Evolutionary conservation across 2,797 vertebrate species (phyloP).

Genomic region (Semotilus atromaculatus): DNA sequence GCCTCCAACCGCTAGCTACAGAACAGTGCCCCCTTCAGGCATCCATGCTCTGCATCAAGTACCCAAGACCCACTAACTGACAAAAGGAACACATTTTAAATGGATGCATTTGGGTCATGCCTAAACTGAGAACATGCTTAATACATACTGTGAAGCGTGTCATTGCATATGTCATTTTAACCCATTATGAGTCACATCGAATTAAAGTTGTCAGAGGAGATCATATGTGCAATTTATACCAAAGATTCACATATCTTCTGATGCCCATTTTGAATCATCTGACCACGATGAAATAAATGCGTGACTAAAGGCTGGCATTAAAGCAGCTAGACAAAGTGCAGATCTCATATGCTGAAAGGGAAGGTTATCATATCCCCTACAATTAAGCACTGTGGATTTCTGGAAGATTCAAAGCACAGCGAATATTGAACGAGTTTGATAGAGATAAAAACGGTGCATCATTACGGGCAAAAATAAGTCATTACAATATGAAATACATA

Average conservation of each 20-base stretch:
- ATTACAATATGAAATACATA: constrained; percentile 25
- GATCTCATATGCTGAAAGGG: constrained; percentile 46
- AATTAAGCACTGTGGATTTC: constrained; percentile 31
- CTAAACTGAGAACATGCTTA: constrained; percentile 7
- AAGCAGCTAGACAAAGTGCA: constrained; percentile 21
- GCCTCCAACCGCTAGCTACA: constrained; percentile 29
- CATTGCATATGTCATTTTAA: background rate
- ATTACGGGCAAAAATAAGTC: background rate
- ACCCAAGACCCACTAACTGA: constrained; percentile 32
- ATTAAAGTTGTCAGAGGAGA: background rate
- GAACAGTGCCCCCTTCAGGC: constrained; percentile 56
- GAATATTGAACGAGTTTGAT: constrained; percentile 3
- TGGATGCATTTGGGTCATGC: constrained; percentile 37
- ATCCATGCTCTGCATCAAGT: constrained; percentile 31
- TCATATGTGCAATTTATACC: background rate
- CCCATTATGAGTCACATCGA: background rate
- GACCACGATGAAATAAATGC: background rate
- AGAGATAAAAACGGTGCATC: background rate
- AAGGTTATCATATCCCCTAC: constrained; percentile 19
- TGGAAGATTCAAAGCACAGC: constrained; percentile 36
- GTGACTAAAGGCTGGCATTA: constrained; percentile 31
- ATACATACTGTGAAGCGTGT: background rate
- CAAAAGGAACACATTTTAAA: constrained; percentile 50
- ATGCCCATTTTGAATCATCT: background rate
- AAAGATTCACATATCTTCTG: background rate